phyloP scores from a whole-genome alignment of 2,113 vertebrate genomes.

The Naja naja region DNA sequence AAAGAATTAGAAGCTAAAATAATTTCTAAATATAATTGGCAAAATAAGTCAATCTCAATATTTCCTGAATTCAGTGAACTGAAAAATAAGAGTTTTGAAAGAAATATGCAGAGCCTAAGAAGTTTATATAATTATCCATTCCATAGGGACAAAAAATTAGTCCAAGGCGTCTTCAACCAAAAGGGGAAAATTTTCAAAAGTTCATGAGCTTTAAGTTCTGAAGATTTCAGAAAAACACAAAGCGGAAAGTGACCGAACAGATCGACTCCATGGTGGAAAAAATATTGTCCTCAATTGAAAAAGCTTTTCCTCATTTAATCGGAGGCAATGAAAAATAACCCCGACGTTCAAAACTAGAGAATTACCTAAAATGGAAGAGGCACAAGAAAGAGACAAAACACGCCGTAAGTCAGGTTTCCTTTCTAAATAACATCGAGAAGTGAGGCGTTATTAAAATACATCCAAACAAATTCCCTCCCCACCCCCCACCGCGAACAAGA shows the following conservation, averaged over 20 bases:
- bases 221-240: constrained; percentile 44
- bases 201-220: constrained; percentile 37
- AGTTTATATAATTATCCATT: constrained; percentile 53
- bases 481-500: background rate
- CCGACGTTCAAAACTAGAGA: constrained; percentile 34
- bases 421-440: background rate
- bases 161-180: constrained; percentile 22
- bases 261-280: constrained; percentile 15
- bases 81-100: constrained; percentile 23
- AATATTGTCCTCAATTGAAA: background rate
- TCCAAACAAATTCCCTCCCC: background rate
- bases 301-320: background rate
- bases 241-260: constrained; percentile 31
- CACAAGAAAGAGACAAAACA: background rate
- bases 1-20: constrained; percentile 52
- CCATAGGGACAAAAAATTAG: constrained; percentile 41
- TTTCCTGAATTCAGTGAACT: constrained; percentile 36
- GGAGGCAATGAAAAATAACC: constrained; percentile 43
- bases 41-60: constrained; percentile 21
- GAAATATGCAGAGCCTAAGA: constrained; percentile 27
- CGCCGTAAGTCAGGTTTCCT: background rate
- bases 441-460: background rate
- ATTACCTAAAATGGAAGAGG: constrained; percentile 41
- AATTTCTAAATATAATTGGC: constrained; percentile 21
- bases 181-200: constrained; percentile 33